Base-by-base conservation (phyloP, 2,888 invertebrate genomes). In the Lasiommata megera region DNA sequence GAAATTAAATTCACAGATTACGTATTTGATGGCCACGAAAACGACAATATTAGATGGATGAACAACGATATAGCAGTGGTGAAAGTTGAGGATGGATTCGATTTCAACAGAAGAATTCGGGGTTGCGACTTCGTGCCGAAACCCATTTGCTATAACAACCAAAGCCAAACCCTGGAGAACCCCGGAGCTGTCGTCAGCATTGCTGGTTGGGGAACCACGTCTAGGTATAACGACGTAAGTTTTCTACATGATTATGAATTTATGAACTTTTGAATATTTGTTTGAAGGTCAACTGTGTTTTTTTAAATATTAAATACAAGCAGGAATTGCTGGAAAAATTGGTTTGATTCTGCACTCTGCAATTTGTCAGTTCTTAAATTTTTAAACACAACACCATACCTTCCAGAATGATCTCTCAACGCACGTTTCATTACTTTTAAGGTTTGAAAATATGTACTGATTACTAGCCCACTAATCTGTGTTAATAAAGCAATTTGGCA, bases 41-140 rank as follows among this genome's bases (percentile, higher is more conserved):
- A 87, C 50, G 88, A 88, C 60, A 87, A 88, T 57, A 82, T 88
- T 14, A 71, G 84, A 55, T 88, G 88, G 88, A 85, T 88, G 88
- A 85, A 84, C 73, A 86, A 88, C 57, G 88, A 88, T 60, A 86
- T 88, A 6, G 88, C 88, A 0, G 72, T 88, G 0, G 85, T 88
- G 0, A 88, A 84, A 54, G 69, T 87, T 0, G 88, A 88, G 56
- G 86, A 84, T 16, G 83, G 84, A 0, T 88, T 88, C 43, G 85
- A 88, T 54, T 88, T 88, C 58, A 77, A 70, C 1, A 68, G 85
- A 18, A 72, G 81, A 9, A 73, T 87, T 1, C 70, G 74, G 43
- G 88, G 88, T 1, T 88, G 88, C 51, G 87, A 87, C 23, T 87
- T 85, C 40, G 62, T 83, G 1, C 88, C 88, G 0, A 83, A 80